These are phyloP conservation scores for Therioaphis trifolii DNA, from an alignment of 2,888 invertebrate genomes.

Conservation along the genomic window DNA sequence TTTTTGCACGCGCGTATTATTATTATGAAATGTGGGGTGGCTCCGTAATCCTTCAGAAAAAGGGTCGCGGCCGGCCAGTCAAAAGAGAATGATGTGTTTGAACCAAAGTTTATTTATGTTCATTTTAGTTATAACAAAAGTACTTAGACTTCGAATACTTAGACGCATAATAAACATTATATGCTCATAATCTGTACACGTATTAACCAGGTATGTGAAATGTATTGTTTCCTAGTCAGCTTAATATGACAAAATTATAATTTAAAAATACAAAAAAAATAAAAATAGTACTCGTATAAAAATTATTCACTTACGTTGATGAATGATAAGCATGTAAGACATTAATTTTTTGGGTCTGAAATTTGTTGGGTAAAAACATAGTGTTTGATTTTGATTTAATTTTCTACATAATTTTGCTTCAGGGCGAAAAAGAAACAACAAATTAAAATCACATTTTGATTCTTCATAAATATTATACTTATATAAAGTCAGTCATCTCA, in stretches of 20 bases:
- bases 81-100: conserved; percentile 28
- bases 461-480: too few species aligned
- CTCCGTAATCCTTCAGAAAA: conserved; percentile 28
- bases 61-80: conserved; percentile 10
- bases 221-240: not conserved
- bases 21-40: conserved; percentile 42
- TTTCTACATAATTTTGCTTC: too few species aligned
- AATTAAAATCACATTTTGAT: too few species aligned
- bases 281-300: not conserved
- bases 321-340: too few species aligned
- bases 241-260: not conserved
- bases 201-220: too few species aligned
- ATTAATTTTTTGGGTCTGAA: too few species aligned
- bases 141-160: not conserved
- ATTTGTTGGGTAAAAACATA: too few species aligned
- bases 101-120: conserved; percentile 45
- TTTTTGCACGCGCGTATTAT: not conserved
- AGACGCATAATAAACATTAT: not conserved
- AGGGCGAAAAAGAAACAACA: too few species aligned
- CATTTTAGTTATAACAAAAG: conserved; percentile 10
- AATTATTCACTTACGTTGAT: not conserved
- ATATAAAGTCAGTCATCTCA: too few species aligned
- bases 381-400: too few species aligned
- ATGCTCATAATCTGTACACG: not conserved
- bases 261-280: not conserved